These are phyloP conservation scores for Synergus umbraculus DNA, from an alignment of 2,888 invertebrate species.

Conservation along the genomic window DNA sequence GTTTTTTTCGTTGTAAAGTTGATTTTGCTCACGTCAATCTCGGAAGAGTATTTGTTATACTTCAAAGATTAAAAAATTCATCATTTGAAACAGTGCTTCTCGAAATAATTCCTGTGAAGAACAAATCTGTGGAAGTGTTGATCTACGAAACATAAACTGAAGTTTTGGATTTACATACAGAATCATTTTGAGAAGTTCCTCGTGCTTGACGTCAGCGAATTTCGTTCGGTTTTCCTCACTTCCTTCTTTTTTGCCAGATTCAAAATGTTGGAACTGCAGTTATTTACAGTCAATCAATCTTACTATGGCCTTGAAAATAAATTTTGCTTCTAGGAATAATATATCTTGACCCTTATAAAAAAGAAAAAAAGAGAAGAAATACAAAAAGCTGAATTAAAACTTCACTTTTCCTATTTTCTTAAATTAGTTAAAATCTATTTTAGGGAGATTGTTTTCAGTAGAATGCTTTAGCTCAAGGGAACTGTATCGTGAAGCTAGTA, in stretches of 20 bases:
- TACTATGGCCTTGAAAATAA: not conserved
- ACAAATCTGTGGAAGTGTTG: not conserved
- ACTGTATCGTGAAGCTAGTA: not conserved
- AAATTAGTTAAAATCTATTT: not conserved
- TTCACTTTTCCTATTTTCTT: not conserved
- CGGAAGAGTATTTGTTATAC: not conserved
- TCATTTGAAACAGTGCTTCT: not conserved
- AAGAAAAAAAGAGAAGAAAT: not conserved
- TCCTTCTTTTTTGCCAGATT: not conserved
- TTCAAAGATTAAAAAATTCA: not conserved
- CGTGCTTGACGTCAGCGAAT: not conserved
- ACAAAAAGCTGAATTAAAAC: not conserved
- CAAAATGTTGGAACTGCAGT: not conserved
- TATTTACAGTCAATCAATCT: not conserved
- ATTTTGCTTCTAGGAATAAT: not conserved
- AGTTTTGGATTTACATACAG: not conserved
- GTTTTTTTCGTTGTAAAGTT: not conserved
- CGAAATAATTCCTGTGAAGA: not conserved
- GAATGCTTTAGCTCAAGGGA: not conserved
- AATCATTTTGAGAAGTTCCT: constrained; percentile 12
- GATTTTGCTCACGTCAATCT: not conserved
- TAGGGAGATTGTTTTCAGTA: not conserved
- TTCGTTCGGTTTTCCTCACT: not conserved
- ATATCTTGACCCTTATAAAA: not conserved
- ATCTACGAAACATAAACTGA: not conserved